Evolutionary conservation across 2,797 vertebrate genomes (phyloP).

Genomic region (Syndactyla subalaris): DNA sequence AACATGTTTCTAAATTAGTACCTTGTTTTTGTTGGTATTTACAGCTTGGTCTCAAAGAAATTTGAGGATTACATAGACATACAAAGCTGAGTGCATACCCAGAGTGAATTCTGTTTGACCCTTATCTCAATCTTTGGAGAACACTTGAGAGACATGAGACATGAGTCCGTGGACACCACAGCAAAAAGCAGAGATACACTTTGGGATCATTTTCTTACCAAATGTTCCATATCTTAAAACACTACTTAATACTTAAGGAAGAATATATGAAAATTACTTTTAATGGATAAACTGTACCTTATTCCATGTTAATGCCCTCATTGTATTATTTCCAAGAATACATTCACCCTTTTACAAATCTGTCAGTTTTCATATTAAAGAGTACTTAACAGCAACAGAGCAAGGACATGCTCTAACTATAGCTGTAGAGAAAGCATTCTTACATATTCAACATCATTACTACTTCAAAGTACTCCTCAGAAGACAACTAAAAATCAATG

Average conservation of each 20-base stretch:
- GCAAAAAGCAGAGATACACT: background rate
- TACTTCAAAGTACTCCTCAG: background rate
- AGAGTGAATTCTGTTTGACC: too few relatives aligned
- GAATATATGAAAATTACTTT: background rate
- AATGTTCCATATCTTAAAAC: background rate
- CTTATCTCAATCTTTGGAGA: background rate
- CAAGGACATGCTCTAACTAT: background rate
- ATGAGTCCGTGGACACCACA: accelerated
- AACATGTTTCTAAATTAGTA: background rate
- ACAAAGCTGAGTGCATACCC: background rate
- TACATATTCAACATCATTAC: background rate
- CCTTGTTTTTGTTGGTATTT: background rate
- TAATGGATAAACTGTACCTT: background rate
- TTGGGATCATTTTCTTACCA: background rate
- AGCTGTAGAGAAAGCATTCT: background rate
- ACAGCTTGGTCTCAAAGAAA: background rate
- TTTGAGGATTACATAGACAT: background rate
- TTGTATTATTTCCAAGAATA: background rate
- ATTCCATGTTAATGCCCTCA: background rate
- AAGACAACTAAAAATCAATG: background rate
- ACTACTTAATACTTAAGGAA: background rate
- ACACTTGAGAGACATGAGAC: background rate
- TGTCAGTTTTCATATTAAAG: background rate
- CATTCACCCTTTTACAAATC: background rate
- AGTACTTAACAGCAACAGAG: background rate